Evolutionary conservation across 2,113 vertebrate species (phyloP), one percentile per base, ranked within the genome.

Genomic region (Cercopithecus mona): DNA sequence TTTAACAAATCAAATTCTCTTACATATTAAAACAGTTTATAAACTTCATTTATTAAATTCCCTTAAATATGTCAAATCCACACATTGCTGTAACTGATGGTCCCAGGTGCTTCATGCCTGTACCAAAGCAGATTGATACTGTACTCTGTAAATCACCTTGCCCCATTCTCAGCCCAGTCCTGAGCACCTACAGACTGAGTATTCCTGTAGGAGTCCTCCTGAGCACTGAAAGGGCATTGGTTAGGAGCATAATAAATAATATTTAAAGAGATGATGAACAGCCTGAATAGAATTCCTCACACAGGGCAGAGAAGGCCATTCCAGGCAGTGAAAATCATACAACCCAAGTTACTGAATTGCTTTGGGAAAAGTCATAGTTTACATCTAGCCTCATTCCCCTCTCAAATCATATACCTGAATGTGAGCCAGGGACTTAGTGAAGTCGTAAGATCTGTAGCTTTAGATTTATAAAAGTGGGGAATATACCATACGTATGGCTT

Each of bases 11-110:
- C 14, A 83, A 92, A 93, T 83, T 92, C 9, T 73, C 43, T 86
- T 88, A 45, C 32, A 94, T 40, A 95, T 38, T 90, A 95, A 87
- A 25, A 55, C 61, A 55, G 27, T 91, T 91, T 94, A 64, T 84
- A 68, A 87, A 57, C 5, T 87, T 86, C 40, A 68, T 68, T 95
- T 90, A 57, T 72, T 86, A 89, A 95, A 79, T 95, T 92, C 27
- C 12, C 40, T 85, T 68, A 80, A 86, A 61, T 57, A 70, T 76
- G 6, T 81, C 59, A 89, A 59, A 97, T 73, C 59, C 23, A 73
- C 72, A 86, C 5, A 78, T 50, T 85, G 57, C 23, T 82, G 18
- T 92, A 64, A 94, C 83, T 85, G n/a, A 83, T 87, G 94, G 59
- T 75, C 61, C 93, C 25, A 80, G 64, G 7, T 84, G 66, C 16